Percentiles rank a stretch among this genome's conserved stretches.
These are phyloP conservation scores for Euthynnus affinis DNA, from an alignment of 2,797 vertebrate species.

Conservation along the genomic window DNA sequence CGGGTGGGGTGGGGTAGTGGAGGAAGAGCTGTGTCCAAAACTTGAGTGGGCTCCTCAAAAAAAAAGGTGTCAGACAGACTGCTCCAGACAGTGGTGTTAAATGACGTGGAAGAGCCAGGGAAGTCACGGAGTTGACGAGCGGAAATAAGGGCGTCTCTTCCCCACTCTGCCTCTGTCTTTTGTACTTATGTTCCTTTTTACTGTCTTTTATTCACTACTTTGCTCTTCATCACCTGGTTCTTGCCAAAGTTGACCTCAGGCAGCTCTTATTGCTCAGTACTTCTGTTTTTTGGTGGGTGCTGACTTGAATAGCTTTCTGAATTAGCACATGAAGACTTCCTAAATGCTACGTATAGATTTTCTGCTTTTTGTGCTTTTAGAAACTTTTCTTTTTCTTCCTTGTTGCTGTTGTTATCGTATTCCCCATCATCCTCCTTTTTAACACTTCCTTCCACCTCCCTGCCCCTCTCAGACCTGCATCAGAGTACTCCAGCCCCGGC, in stretches of 20 bases:
- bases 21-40: slow-evolving; percentile 32
- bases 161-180: not conserved
- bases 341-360: slow-evolving; percentile 16
- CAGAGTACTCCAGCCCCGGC: slow-evolving; percentile 97
- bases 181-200: not conserved
- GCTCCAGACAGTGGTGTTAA: slow-evolving; percentile 46
- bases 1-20: no score
- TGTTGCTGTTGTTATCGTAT: not conserved
- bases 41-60: slow-evolving; percentile 26
- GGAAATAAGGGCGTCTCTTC: slow-evolving; percentile 26
- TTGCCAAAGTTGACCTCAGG: not conserved
- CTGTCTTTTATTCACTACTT: slow-evolving; percentile 20
- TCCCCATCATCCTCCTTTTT: not conserved
- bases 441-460: not conserved
- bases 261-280: not conserved
- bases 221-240: slow-evolving; percentile 8
- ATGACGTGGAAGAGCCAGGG: slow-evolving; percentile 52
- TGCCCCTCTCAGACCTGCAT: slow-evolving; percentile 88
- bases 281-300: not conserved
- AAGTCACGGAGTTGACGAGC: slow-evolving; percentile 34
- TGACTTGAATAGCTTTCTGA: slow-evolving; percentile 9
- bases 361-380: slow-evolving; percentile 3
- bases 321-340: slow-evolving; percentile 12
- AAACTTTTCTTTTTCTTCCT: not conserved
- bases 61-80: slow-evolving; percentile 36